Evolutionary conservation across 2,797 vertebrate genomes (phyloP), one percentile per base, ranked within the genome.

Genomic region (Lycodopsis pacificus): DNA sequence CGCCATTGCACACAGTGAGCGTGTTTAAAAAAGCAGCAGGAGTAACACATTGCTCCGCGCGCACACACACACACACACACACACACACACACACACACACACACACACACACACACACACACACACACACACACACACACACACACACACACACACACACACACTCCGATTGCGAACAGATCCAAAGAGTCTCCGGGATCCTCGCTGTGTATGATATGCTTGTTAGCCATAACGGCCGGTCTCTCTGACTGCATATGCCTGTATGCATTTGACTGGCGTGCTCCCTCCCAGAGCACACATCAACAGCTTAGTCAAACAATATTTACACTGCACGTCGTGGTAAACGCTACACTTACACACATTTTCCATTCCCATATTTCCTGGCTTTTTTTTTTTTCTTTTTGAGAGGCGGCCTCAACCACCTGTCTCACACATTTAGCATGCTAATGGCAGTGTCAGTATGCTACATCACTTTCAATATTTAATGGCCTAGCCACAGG

Each of bases 351-450:
- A 77, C 78, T 85, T 83, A 77, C 86, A 66, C 89, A 85, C 86
- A 79, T 88, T 91, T 90, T 92, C 85, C 79, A n/a, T 70, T 71
- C 79, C 57, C 89, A 85, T 90, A 82, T 91, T 89, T 86, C 80
- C 76, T 86, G 76, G 73, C 49, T 84, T 90, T 58, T 54, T 25
- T 56, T 2, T 25, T 30, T 54, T 30, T 7, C 40, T 42, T 62
- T 62, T 89, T 85, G 80, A 89, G 90, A 84, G 73, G 71, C 84
- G 62, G 87, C 84, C 87, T 82, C 85, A 71, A 81, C 91, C 92
- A 94, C 93, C 93, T 93, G 93, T 93, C 88, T 93, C 86, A 68
- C 92, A 93, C 90, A 87, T 91, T 92, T 73, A 88, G 82, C 92
- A 88, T 90, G 82, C 92, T 93, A 91, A 93, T 86, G 80, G 89